Base-by-base conservation (phyloP, 2,113 vertebrate species). In the Aldabrachelys gigantea region DNA sequence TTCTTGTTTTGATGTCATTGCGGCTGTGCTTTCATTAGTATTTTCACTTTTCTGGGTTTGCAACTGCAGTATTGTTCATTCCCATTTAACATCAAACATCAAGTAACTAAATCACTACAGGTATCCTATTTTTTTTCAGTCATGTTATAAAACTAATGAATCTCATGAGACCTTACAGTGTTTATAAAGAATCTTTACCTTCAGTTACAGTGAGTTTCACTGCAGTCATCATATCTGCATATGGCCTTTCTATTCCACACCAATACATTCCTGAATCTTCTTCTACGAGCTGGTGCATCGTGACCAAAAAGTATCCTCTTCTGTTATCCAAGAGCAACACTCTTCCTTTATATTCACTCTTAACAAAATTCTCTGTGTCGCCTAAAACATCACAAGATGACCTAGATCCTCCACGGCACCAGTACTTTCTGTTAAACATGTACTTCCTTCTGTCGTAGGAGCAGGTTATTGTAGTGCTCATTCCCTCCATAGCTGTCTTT, bases 351-450 rank as follows among this genome's bases (percentile, higher is more conserved):
- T 53, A 47, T 13, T 44, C 10, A 22, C 2, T 35, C 21, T 57
- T 89, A 38, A 22, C 24, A 41, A 47, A 47, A 8, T 53, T 47
- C 0, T 98, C 96, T 5, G 98, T 97, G 78, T 98, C 94, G n/a
- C 86, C 92, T 91, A 98, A 25, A 82, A 98, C 85, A n/a, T 95
- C 90, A 92, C 98, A 98, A 14, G 95, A 94, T 6, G 0, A 10
- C 35, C 92, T 83, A 78, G 94, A 96, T 27, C 96, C 50, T 29
- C 98, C 98, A 53, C 41, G 89, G 65, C 98, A 98, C 98, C 98
- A 98, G 95, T 98, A 98, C 89, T 98, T 98, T 53, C 97, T 98
- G 83, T 5, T 96, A 79, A n/a, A 97, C 27, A 47, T 9, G 82
- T 57, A 98, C 0, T 0, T 2, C 0, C 1, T 91, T 57, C 54